A percentile compares a stretch with the other conserved stretches of the same genome.
phyloP scores from a whole-genome alignment of 1,140 invertebrate species.

The Caenorhabditis latens region DNA sequence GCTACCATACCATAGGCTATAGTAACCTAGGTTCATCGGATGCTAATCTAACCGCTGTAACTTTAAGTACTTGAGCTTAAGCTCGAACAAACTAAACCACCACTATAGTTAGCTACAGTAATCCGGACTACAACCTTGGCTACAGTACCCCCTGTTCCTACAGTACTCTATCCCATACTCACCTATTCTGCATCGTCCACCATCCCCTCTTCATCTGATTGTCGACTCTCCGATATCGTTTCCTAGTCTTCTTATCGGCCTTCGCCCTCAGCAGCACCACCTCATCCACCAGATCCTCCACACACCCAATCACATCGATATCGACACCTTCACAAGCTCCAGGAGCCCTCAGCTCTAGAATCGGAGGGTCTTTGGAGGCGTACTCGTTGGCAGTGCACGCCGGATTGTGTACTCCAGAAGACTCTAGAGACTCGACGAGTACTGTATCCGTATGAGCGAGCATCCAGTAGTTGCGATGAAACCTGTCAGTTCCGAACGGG shows the following conservation, averaged over 20 bases:
- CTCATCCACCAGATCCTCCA: slow-evolving; percentile 59
- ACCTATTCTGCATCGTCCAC: slow-evolving; percentile 51
- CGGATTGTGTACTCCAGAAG: slow-evolving; percentile 42
- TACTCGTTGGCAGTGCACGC: slow-evolving; percentile 34
- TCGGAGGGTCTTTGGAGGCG: slow-evolving; percentile 30
- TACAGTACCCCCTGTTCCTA: too few relatives aligned
- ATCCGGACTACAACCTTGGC: too few relatives aligned
- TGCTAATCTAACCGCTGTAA: too few relatives aligned
- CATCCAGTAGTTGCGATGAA: slow-evolving; percentile 59
- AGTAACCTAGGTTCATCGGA: too few relatives aligned
- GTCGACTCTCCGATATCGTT: slow-evolving; percentile 32
- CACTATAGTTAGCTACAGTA: too few relatives aligned
- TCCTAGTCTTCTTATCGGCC: slow-evolving; percentile 54
- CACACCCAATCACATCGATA: slow-evolving; percentile 45
- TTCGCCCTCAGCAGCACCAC: slow-evolving; percentile 25
- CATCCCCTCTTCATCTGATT: slow-evolving; percentile 62
- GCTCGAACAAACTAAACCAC: not conserved
- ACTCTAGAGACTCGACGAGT: slow-evolving; percentile 55
- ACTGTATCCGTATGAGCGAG: slow-evolving; percentile 31
- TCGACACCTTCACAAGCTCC: slow-evolving; percentile 10
- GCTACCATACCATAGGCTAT: too few relatives aligned
- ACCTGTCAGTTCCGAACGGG: slow-evolving; percentile 59
- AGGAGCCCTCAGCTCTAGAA: not conserved
- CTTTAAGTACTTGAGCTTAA: too few relatives aligned
- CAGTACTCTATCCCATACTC: too few relatives aligned